Conservation (phyloP, 1,140 invertebrate species). For the Drosophila ercepeae region DNA sequence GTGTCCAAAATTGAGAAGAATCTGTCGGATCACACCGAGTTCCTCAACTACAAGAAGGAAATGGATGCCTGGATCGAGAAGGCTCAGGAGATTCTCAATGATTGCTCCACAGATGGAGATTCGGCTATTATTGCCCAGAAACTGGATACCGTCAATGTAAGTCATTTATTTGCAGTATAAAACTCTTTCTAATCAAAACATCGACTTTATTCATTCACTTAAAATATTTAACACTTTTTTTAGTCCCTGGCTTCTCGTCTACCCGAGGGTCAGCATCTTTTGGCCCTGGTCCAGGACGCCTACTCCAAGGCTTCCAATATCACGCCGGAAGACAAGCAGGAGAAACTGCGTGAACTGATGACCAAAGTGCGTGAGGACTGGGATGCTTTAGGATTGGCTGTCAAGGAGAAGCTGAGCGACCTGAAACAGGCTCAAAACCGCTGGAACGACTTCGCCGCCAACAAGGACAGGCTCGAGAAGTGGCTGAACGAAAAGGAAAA, state of each 20-base stretch:
- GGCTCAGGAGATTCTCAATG: constrained; percentile 91
- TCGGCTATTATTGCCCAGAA: constrained; percentile 91
- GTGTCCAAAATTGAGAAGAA: constrained; percentile 94
- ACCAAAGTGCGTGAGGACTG: constrained; percentile 90
- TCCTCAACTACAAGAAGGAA: constrained; percentile 92
- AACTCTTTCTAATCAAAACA: too few relatives aligned
- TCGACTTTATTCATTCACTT: too few relatives aligned
- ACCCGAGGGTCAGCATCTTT: constrained; percentile 93
- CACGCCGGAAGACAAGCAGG: constrained; percentile 91
- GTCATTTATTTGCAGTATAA: constrained; percentile 27
- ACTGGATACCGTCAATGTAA: constrained; percentile 89
- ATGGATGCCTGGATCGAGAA: constrained; percentile 92
- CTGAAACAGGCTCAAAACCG: constrained; percentile 90
- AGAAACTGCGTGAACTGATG: constrained; percentile 90
- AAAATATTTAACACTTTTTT: too few relatives aligned
- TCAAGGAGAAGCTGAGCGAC: constrained; percentile 91
- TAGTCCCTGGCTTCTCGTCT: constrained; percentile 88
- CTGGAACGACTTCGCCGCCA: constrained; percentile 92
- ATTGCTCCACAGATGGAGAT: constrained; percentile 92
- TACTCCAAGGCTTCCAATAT: constrained; percentile 93
- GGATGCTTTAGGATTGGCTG: constrained; percentile 92
- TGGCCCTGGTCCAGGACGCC: constrained; percentile 91
- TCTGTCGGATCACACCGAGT: constrained; percentile 94
- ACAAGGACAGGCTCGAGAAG: constrained; percentile 87
- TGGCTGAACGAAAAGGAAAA: constrained; percentile 89